Conservation (phyloP, 1,140 invertebrate genomes). For the Teleogryllus occipitalis region DNA sequence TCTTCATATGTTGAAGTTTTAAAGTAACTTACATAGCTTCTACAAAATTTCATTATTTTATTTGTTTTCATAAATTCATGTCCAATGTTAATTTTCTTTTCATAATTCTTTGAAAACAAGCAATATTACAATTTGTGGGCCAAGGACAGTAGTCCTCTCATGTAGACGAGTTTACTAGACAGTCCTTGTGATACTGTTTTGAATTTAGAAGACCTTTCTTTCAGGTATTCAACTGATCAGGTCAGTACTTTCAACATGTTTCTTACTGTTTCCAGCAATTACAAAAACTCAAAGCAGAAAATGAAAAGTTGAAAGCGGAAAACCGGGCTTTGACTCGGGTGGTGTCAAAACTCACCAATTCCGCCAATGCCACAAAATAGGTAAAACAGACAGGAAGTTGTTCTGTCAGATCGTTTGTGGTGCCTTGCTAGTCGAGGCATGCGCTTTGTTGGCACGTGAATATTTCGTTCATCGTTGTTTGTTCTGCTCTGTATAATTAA, state of each 20-base stretch:
- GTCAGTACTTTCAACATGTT: constrained; percentile 21
- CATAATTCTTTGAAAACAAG: too few species aligned
- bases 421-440: constrained; percentile 17
- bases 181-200: too few species aligned
- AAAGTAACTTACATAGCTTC: too few species aligned
- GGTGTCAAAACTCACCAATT: constrained; percentile 91
- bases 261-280: constrained; percentile 79
- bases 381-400: constrained; percentile 23
- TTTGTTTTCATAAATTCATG: too few species aligned
- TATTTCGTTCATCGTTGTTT: not conserved
- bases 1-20: too few species aligned
- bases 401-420: not conserved
- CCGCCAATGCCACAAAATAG: constrained; percentile 38
- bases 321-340: constrained; percentile 89
- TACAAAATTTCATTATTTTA: too few species aligned
- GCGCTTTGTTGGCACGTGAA: constrained; percentile 18
- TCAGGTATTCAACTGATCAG: not conserved
- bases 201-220: not conserved
- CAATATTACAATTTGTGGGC: not conserved
- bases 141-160: not conserved
- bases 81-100: too few species aligned
- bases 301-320: constrained; percentile 91
- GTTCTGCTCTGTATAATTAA: constrained; percentile 1
- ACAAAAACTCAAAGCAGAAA: constrained; percentile 94
- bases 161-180: too few species aligned